Percentiles rank a stretch among this genome's conserved stretches.
phyloP scores from a whole-genome alignment of 1,140 invertebrate species.

The Drosophila lowei region DNA sequence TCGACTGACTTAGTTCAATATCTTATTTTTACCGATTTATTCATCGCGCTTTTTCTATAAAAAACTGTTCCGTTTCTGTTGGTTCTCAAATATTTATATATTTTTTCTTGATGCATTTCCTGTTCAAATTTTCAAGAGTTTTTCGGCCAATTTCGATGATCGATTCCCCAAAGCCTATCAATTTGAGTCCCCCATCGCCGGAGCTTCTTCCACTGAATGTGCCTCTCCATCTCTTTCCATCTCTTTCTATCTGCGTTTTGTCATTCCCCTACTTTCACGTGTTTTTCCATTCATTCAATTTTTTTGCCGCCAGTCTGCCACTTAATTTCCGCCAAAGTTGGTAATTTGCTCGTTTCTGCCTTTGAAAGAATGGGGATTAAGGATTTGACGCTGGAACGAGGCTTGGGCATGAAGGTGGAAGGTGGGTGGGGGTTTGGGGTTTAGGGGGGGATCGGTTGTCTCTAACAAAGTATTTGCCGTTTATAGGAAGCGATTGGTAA shows the following conservation, averaged over 20 bases:
- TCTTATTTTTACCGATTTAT: no score
- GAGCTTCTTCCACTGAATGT: not conserved
- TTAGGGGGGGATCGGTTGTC: not conserved
- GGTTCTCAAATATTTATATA: no score
- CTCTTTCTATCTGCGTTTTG: conserved; percentile 2
- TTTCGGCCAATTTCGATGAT: conserved; percentile 12
- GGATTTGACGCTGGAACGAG: conserved; percentile 31
- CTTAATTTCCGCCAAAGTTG: conserved; percentile 78
- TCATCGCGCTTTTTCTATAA: no score
- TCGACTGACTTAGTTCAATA: no score
- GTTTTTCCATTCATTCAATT: conserved; percentile 57
- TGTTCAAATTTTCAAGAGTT: not conserved
- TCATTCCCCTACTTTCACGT: not conserved
- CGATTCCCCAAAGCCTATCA: conserved; percentile 17
- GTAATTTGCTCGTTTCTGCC: conserved; percentile 65
- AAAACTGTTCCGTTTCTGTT: no score
- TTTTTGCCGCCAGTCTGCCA: conserved; percentile 58
- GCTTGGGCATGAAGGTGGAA: not conserved
- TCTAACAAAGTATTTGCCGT: conserved; percentile 55
- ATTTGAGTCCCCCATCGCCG: conserved; percentile 9
- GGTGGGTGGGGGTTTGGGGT: not conserved
- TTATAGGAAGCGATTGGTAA: conserved; percentile 48
- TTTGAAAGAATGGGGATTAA: conserved; percentile 49
- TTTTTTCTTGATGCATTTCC: not conserved
- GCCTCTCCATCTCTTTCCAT: not conserved